Percentiles rank a stretch among this genome's conserved stretches.
Conservation (phyloP, 2,888 invertebrate genomes). For the Mythimna ferrago region DNA sequence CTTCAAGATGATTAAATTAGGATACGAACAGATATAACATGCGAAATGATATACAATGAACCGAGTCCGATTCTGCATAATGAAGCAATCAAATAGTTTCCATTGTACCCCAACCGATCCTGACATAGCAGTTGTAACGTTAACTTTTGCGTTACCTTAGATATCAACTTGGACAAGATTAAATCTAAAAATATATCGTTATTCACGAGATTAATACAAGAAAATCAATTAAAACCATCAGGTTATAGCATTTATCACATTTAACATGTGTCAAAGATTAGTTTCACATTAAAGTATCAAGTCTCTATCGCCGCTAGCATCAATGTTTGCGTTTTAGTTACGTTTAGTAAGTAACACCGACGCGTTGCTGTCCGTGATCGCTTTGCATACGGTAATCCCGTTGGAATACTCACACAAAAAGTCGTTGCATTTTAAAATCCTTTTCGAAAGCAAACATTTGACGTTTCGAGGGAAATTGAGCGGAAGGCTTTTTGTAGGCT, state of each 20-base stretch:
- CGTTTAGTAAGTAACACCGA: constrained; percentile 67
- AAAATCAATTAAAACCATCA: background rate
- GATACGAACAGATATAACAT: constrained; percentile 88
- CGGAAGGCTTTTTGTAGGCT: constrained; percentile 81
- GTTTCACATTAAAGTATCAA: constrained; percentile 13
- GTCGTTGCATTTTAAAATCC: constrained; percentile 89
- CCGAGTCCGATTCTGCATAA: constrained; percentile 86
- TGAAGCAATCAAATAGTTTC: constrained; percentile 89
- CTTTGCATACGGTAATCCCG: constrained; percentile 87
- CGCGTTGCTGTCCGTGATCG: constrained; percentile 68
- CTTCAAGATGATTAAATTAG: constrained; percentile 90
- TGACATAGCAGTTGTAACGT: constrained; percentile 66
- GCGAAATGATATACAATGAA: constrained; percentile 89
- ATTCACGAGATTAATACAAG: background rate
- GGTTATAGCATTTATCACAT: background rate
- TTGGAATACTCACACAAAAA: constrained; percentile 84
- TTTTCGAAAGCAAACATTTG: constrained; percentile 88
- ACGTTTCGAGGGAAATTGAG: constrained; percentile 88
- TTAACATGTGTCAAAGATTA: constrained; percentile 2
- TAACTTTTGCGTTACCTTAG: constrained; percentile 66
- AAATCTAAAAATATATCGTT: background rate
- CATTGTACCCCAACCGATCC: constrained; percentile 79
- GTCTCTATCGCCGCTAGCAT: constrained; percentile 52
- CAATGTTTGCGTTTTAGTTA: constrained; percentile 70
- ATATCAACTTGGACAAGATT: background rate